Evolutionary conservation across 2,888 invertebrate genomes (phyloP), one percentile per base, ranked within the genome.

Genomic region (Graphium colonna): DNA sequence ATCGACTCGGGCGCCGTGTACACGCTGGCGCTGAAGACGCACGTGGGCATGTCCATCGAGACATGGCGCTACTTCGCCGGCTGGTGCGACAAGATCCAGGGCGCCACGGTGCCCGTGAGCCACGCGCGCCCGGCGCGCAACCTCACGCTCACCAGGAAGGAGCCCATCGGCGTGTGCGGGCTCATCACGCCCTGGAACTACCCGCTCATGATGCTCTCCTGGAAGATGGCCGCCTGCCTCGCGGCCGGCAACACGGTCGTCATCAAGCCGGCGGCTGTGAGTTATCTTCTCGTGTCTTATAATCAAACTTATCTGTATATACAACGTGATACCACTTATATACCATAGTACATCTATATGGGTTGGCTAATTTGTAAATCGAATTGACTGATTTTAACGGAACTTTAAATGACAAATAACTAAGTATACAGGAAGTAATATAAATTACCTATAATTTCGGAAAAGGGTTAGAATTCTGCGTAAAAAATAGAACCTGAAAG

Each of bases 141-240:
- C 73, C 83, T 98, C 1, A 95, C 96, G 0, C 93, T 96, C 63
- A 98, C 98, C 0, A 94, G 93, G 70, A 94, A 94, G 61, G 98
- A 98, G 77, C 97, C 98, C 0, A 95, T 98, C 59, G 98, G 97
- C 0, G 98, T 98, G 1, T 97, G 97, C 69, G 98, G 95, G 0
- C 86, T 98, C 12, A 93, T 98, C 12, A 98, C 98, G 0, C 98
- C 98, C 0, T 99, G 98, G 98, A 98, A 98, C 80, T 99, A 98
- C 78, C 98, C 98, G 0, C 87, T 99, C 8, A 98, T 99, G 98
- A 99, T 98, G 98, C 83, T 98, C 9, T 96, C 97, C 0, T 98
- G 98, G 98, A 98, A 98, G 82, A 97, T 98, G 97, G 98, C 98
- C 0, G 97, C 98, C 1, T 98, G 98, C 72, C 90, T 98, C 43